phyloP scores from a whole-genome alignment of 2,113 vertebrate genomes.

The Rhombomys opimus region DNA sequence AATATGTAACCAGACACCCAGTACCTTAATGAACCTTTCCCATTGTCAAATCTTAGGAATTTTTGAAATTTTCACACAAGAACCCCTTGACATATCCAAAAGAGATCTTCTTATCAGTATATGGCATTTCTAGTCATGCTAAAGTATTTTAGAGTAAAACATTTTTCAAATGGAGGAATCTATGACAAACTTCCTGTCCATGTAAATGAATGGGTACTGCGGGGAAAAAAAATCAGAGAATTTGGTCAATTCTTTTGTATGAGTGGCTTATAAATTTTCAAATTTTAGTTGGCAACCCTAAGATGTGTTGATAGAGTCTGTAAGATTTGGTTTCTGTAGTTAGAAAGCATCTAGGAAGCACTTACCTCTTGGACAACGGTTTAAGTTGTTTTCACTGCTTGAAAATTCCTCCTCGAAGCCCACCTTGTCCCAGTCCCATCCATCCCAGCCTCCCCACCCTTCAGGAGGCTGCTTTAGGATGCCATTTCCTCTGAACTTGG shows the following conservation, averaged over 20 bases:
- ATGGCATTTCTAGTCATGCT: constrained; percentile 20
- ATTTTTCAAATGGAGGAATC: constrained; percentile 22
- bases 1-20: constrained; percentile 11
- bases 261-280: constrained; percentile 69
- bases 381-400: constrained; percentile 39
- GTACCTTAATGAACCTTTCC: neutral
- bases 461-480: neutral
- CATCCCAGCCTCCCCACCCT: neutral
- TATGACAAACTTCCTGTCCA: constrained; percentile 3
- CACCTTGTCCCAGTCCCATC: neutral
- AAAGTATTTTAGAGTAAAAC: constrained; percentile 38
- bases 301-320: constrained; percentile 72
- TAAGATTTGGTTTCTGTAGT: constrained; percentile 74
- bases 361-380: constrained; percentile 41
- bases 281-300: constrained; percentile 17
- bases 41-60: neutral
- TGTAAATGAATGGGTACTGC: neutral
- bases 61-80: constrained; percentile 22
- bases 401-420: neutral
- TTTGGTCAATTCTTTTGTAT: constrained; percentile 51
- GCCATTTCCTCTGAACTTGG: neutral
- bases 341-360: constrained; percentile 69
- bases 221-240: constrained; percentile 71
- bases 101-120: constrained; percentile 23
- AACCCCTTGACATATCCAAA: neutral